Evolutionary conservation across 2,797 vertebrate species (phyloP), one percentile per base, ranked within the genome.

Genomic region (Melanotaenia trifasciata): DNA sequence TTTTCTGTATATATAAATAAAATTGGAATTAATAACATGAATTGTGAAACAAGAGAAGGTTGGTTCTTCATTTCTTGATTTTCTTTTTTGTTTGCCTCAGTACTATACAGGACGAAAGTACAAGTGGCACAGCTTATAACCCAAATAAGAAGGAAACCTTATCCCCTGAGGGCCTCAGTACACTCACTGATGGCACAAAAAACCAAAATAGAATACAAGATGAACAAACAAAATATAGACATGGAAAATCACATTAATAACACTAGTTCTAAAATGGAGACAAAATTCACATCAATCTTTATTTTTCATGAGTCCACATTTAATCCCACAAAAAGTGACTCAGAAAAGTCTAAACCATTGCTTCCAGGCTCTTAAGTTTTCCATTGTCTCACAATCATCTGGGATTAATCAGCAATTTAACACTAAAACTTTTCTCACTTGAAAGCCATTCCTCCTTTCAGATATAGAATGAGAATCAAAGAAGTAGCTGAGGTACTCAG

Each of bases 121-220:
- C 24, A 54, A 26, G 51, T 26, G 51, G 24, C 51, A 54, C 51
- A 26, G 11, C 51, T 54, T 54, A 54, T 54, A 54, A 54, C 51
- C 51, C 51, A 26, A 26, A 13, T 5, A 28, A 28, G 22, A 54
- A 54, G 12, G 22, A 14, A 54, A 18, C n/a, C 3, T 26, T 26
- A 26, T 28, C 24, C 22, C 51, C 20, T 13, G n/a, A 24, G 50
- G n/a, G 47, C 11, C 47, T 6, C 20, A 54, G 51, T 26, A 26
- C 51, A 54, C 2, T 9, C 50, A 54, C 11, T 12, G 51, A 54
- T 54, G 51, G 51, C 51, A 54, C 24, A 54, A 12, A 54, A 54
- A 54, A 54, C 24, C 24, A 54, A 54, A 54, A 54, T 26, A 26
- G 51, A 14, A 54, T 50, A 4, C 47, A 22, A 50, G n/a, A 50